Evolutionary conservation across 2,888 invertebrate genomes (phyloP).

Genomic region (Cantharis flavilabris): DNA sequence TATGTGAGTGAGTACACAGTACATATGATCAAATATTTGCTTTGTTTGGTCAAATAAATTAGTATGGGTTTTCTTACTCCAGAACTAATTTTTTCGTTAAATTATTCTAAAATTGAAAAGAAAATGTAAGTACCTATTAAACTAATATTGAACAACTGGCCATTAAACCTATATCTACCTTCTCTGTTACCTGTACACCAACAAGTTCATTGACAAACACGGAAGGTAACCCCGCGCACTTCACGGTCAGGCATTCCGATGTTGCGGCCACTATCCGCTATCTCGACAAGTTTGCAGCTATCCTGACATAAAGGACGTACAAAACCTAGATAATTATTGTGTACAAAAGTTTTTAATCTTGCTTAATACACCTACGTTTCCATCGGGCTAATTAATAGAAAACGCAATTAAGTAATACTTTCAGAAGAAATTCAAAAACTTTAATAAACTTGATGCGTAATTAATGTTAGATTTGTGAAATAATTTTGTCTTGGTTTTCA

Average conservation of each 20-base stretch:
- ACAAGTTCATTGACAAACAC: constrained; percentile 44
- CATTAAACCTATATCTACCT: constrained; percentile 15
- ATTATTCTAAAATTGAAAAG: not conserved
- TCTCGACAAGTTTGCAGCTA: constrained; percentile 27
- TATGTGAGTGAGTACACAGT: not conserved
- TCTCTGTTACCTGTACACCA: constrained; percentile 25
- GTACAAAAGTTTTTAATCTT: constrained; percentile 1
- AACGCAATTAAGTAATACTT: not conserved
- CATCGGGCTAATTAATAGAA: not conserved
- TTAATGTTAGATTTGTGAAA: constrained; percentile 3
- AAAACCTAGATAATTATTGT: constrained; percentile 1
- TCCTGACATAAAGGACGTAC: constrained; percentile 5
- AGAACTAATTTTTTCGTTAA: not conserved
- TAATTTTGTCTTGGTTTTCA: constrained; percentile 6
- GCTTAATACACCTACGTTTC: not conserved
- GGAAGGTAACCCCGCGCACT: constrained; percentile 34
- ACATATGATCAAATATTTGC: not conserved
- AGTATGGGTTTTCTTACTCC: not conserved
- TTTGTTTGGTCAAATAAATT: not conserved
- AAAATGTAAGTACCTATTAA: not conserved
- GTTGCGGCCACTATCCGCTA: constrained; percentile 36
- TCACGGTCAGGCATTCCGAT: constrained; percentile 41
- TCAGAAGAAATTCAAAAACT: not conserved
- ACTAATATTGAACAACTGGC: constrained; percentile 2
- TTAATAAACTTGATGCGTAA: not conserved